Percentiles rank a stretch among this genome's conserved stretches.
phyloP scores from a whole-genome alignment of 2,797 vertebrate genomes.

The Hoplostethus mediterraneus region DNA sequence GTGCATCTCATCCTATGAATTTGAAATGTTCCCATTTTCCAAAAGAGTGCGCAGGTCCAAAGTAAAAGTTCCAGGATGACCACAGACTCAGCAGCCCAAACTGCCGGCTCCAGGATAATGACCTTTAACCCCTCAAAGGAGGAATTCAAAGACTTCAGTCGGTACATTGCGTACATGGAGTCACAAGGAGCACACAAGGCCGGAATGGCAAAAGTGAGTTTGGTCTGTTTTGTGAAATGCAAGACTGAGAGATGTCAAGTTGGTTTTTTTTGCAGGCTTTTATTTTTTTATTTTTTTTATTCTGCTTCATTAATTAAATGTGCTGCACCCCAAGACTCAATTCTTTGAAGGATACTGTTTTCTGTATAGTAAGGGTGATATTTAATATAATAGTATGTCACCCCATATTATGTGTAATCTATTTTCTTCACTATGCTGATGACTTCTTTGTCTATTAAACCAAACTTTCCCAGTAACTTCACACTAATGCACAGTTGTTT shows the following conservation, averaged over 20 bases:
- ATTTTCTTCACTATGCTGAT: no score
- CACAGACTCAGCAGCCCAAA: conserved; percentile 86
- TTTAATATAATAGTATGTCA: no score
- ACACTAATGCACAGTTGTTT: no score
- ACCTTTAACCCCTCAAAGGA: conserved; percentile 94
- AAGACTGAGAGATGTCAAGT: background rate
- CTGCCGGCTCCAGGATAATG: conserved; percentile 88
- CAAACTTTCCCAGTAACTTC: no score
- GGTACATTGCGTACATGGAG: conserved; percentile 95
- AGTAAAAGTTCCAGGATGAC: conserved; percentile 83
- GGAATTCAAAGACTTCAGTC: conserved; percentile 93
- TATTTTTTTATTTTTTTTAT: no score
- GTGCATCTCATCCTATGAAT: no score
- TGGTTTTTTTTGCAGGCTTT: background rate
- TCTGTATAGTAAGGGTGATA: no score
- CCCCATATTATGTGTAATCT: no score
- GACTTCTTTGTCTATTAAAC: no score
- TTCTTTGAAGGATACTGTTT: no score
- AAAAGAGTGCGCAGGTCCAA: conserved; percentile 30
- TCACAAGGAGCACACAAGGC: conserved; percentile 94
- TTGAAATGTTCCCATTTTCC: conserved; percentile 20
- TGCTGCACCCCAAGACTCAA: no score
- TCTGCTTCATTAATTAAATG: no score
- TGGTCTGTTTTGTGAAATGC: background rate
- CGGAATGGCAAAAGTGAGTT: conserved; percentile 92